A percentile compares a stretch with the other conserved stretches of the same genome.
phyloP scores from a whole-genome alignment of 1,140 invertebrate genomes.

The Babylonia areolata region DNA sequence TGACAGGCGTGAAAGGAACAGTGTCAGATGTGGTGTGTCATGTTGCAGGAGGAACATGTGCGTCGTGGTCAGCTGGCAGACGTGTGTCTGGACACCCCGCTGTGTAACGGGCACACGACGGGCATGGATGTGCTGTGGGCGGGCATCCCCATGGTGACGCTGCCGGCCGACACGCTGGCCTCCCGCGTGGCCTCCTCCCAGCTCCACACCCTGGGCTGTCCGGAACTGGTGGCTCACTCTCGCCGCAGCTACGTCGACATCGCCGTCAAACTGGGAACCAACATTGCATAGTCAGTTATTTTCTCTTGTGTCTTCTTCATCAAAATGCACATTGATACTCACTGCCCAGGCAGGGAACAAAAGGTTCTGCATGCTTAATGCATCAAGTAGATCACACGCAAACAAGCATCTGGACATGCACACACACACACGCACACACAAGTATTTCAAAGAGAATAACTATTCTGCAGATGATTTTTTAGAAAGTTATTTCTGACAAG shows the following conservation, averaged over 20 bases:
- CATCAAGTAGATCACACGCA: too few relatives aligned
- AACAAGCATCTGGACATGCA: too few relatives aligned
- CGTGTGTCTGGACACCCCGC: constrained; percentile 97
- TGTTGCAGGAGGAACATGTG: constrained; percentile 92
- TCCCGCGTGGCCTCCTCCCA: constrained; percentile 98
- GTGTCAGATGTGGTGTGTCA: too few relatives aligned
- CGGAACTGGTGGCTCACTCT: constrained; percentile 93
- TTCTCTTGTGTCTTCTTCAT: too few relatives aligned
- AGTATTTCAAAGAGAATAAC: too few relatives aligned
- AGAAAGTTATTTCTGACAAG: too few relatives aligned
- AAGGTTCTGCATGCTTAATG: too few relatives aligned
- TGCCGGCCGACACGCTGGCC: constrained; percentile 95
- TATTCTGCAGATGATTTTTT: too few relatives aligned
- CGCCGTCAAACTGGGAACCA: constrained; percentile 79
- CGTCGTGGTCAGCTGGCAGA: constrained; percentile 97
- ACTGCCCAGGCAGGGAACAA: too few relatives aligned
- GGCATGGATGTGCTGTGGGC: constrained; percentile 99
- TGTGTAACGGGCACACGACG: constrained; percentile 99
- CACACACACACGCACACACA: too few relatives aligned
- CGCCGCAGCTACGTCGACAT: constrained; percentile 95
- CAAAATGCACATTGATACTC: too few relatives aligned
- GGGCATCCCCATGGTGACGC: constrained; percentile 97
- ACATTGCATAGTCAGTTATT: constrained; percentile 88
- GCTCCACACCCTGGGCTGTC: constrained; percentile 91
- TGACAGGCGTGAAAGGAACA: neutral